Evolutionary conservation across 2,888 invertebrate genomes (phyloP), one percentile per base, ranked within the genome.

Genomic region (Leptinotarsa haldemani): DNA sequence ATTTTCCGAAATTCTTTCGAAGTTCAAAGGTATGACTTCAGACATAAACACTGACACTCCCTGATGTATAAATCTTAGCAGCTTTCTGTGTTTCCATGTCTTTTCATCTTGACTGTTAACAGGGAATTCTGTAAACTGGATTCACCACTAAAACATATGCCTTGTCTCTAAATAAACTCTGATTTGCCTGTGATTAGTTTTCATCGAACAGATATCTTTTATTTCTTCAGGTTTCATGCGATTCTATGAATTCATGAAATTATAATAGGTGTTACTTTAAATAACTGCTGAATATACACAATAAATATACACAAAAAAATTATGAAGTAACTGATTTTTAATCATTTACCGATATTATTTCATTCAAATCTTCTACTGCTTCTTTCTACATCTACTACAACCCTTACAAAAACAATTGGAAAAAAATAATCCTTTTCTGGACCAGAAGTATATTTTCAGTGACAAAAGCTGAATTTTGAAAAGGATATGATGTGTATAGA

Each of bases 11-110:
- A 40, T 3, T 40, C 40, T 9, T 2, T 9, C 40, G 40, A 9
- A 40, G 9, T 40, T 9, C 40, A 40, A 30, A 40, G 9, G 40
- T 40, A 40, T 40, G 40, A 18, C 16, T 52, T 18, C 52, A 52
- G 16, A 52, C 16, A 52, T 52, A 4, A 52, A n/a, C 52, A 16
- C 5, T n/a, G 16, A n/a, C 9, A 52, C 16, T 5, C 5, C 52
- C 52, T 18, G 18, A 5, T 16, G 18, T 52, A 52, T 52, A 5
- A 56, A 9, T 56, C 56, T 20, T 22, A 9, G 20, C 9, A 56
- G 65, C 76, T 76, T 78, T 79, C 77, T 77, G 74, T 76, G 78
- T 48, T 80, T 74, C 78, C 77, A 80, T 73, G 75, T 52, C 73
- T 56, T 58, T 20, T 75, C 70, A 68, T 64, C 75, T 74, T 70